phyloP scores from a whole-genome alignment of 2,888 invertebrate species.

The Odontocolon sp. region DNA sequence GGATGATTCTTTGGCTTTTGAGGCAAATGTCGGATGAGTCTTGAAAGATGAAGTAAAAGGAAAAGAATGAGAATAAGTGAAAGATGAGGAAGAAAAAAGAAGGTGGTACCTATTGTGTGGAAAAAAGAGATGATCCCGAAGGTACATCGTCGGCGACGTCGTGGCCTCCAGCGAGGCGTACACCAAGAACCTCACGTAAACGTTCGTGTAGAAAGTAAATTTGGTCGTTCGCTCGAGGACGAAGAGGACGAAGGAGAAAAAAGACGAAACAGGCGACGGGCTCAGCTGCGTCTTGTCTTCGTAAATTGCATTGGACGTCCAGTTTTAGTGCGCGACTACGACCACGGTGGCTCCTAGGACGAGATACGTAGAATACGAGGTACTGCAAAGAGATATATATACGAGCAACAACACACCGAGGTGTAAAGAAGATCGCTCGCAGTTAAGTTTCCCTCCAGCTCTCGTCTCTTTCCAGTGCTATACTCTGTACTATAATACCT shows the following conservation, averaged over 20 bases:
- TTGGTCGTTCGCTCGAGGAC: slow-evolving; percentile 51
- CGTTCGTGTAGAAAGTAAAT: slow-evolving; percentile 53
- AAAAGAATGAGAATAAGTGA: neutral
- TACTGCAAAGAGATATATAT: neutral
- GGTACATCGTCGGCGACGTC: slow-evolving; percentile 12
- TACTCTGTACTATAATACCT: slow-evolving; percentile 36
- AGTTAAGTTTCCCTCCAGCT: slow-evolving; percentile 51
- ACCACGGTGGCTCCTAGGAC: slow-evolving; percentile 41
- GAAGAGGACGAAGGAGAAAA: slow-evolving; percentile 30
- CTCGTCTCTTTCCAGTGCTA: slow-evolving; percentile 45
- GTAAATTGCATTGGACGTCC: slow-evolving; percentile 60
- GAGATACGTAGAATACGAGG: neutral
- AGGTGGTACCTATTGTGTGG: slow-evolving; percentile 10
- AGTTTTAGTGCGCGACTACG: slow-evolving; percentile 51
- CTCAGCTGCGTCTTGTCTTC: slow-evolving; percentile 63
- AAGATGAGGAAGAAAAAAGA: slow-evolving; percentile 5
- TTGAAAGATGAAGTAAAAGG: neutral
- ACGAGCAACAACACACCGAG: slow-evolving; percentile 43
- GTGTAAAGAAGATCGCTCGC: slow-evolving; percentile 57
- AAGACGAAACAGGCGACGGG: slow-evolving; percentile 51
- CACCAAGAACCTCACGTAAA: slow-evolving; percentile 25
- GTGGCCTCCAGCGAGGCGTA: slow-evolving; percentile 19
- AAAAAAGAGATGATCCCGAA: slow-evolving; percentile 10
- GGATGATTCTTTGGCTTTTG: neutral
- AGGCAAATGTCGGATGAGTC: neutral